Percentiles rank a stretch among this genome's conserved stretches.
phyloP scores from a whole-genome alignment of 2,888 invertebrate species.

The Perizoma flavofasciatum region DNA sequence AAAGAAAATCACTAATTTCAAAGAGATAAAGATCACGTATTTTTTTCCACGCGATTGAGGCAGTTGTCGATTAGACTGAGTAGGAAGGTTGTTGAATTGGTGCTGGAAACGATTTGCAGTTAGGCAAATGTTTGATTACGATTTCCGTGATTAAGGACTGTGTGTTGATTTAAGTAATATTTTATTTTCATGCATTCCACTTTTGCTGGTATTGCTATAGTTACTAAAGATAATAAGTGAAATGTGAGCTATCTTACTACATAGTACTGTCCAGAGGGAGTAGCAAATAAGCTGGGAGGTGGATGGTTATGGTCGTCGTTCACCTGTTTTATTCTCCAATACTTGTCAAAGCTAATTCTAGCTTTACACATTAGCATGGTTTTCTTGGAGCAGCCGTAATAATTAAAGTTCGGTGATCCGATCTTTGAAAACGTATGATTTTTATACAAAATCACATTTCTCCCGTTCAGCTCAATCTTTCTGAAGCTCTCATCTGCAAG shows the following conservation, averaged over 20 bases:
- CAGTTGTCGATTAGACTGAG: no score
- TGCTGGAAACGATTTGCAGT: no score
- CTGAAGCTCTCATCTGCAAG: constrained; percentile 9
- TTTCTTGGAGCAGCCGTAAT: constrained; percentile 39
- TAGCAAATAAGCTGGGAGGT: constrained; percentile 1
- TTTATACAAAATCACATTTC: constrained; percentile 26
- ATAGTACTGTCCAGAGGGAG: constrained; percentile 10
- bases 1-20: no score
- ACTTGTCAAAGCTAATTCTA: constrained; percentile 28
- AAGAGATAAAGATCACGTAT: no score
- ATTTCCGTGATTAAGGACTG: no score
- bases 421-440: constrained; percentile 36
- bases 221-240: background rate
- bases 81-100: no score
- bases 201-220: background rate
- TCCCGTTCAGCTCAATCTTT: constrained; percentile 15
- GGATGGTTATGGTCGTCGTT: constrained; percentile 28
- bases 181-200: no score
- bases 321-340: constrained; percentile 21
- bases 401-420: constrained; percentile 5
- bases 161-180: no score
- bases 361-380: constrained; percentile 30
- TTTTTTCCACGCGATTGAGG: no score
- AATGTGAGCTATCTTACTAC: constrained; percentile 1
- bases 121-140: no score